Evolutionary conservation across 2,113 vertebrate species (phyloP).

Genomic region (Rhabdornis inornatus): DNA sequence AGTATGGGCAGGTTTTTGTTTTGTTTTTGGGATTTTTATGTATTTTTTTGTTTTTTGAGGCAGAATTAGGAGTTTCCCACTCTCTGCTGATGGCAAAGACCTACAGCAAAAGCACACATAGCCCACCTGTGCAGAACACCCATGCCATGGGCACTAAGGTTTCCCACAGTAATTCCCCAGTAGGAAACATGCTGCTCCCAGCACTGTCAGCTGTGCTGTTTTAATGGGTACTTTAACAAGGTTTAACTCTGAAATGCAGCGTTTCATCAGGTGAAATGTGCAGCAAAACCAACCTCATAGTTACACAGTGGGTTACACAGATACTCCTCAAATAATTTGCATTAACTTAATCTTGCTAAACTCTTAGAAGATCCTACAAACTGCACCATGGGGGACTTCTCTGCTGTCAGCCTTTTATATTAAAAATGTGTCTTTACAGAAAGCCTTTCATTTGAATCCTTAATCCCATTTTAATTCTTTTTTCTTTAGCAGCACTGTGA

Average conservation of each 20-base stretch:
- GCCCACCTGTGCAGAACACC: neutral
- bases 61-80: neutral
- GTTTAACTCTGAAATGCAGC: neutral
- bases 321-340: neutral
- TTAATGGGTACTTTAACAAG: neutral
- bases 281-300: neutral
- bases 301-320: neutral
- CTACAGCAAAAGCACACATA: neutral
- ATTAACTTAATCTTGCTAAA: slow-evolving; percentile 29
- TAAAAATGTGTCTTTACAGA: neutral
- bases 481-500: neutral
- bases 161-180: neutral
- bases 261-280: neutral
- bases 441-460: slow-evolving; percentile 10
- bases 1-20: neutral
- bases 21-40: neutral
- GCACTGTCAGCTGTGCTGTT: neutral
- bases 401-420: slow-evolving; percentile 1
- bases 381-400: neutral
- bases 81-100: neutral
- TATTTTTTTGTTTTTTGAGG: neutral
- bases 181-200: neutral
- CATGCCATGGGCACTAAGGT: neutral
- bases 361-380: neutral
- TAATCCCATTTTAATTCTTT: neutral